Evolutionary conservation across 2,113 vertebrate species (phyloP), one percentile per base, ranked within the genome.

Genomic region (Phaetusa simplex): DNA sequence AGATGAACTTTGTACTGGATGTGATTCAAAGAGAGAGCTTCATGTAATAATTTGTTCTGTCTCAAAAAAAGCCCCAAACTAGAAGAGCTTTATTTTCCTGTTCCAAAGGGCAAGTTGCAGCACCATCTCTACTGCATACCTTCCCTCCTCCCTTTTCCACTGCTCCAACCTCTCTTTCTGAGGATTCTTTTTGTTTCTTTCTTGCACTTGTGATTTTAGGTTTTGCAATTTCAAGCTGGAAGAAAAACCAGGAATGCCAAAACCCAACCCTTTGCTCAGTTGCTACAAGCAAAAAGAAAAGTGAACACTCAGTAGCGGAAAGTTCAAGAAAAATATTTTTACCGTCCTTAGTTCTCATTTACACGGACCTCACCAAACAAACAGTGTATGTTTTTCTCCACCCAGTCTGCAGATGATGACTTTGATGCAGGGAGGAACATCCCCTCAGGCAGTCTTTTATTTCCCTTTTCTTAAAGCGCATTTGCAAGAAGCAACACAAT

Each of bases 41-140:
- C 1, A 0, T 69, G 62, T 88, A 95, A 91, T 94, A 91, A 96
- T 97, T 96, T 96, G 84, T 93, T 87, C 76, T 93, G 56, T 77
- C 82, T 92, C 69, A 58, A 65, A 91, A 87, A 61, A 17, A 1
- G 1, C 40, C 52, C 49, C 64, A 77, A 88, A 86, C 42, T 3
- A 17, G 7, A 20, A 86, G 21, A 91, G 40, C 34, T 93, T 91
- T 79, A 69, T 90, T 95, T 85, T 95, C 85, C 85, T 19, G 7
- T 85, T 96, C 82, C 93, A 94, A 95, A 95, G 88, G 94, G 84
- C 89, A 91, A 93, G 82, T 82, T 88, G 67, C 50, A 92, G 95
- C 90, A 95, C 47, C 27, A 66, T 71, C 67, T 78, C 67, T 45
- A 32, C 53, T 74, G 71, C 67, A 73, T 74, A 90, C 67, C 76